Base-by-base conservation (phyloP, 1,140 invertebrate species). In the Bombus huntii region DNA sequence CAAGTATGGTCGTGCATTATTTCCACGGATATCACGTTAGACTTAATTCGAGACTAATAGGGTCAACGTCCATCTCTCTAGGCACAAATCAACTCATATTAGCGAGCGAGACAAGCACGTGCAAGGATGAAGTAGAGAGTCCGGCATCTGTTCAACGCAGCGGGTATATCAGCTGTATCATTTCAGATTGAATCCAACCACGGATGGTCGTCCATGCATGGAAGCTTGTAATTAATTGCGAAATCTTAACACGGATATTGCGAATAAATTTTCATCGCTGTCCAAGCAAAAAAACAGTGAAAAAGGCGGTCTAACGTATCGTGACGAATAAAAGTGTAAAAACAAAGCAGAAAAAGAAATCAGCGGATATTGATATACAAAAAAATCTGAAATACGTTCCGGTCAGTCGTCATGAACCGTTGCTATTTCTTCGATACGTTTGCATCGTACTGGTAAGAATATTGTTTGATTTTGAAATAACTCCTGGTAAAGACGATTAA, bases 141-240 rank as follows among this genome's bases (percentile, higher is more conserved):
- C 65, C 28, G 9, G 25, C 47, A 72, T 72, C 37, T 34, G 18
- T 44, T 31, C 47, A n/a, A 72, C 44, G 34, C 47, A 59, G 28
- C 78, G 12, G 66, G 31, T 42, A 73, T 34, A 74, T 44, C 70
- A 81, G 39, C 37, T 31, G 39, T 18, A 73, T 62, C 70, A 39
- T 81, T 81, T 73, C 34, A 62, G 59, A 81, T 81, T 81, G 70
- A 73, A 81, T 73, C 39, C 59, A 37, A 44, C 68, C 37, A 22
- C n/a, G 28, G 37, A 57, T 73, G 13, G 15, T 53, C 37, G 13
- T 81, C n/a, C 25, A 71, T 72, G 22, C 79, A 28, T 47, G 47
- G 22, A 59, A 18, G 0, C 3, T 44, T 62, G 80, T 73, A 73
- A 73, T 81, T 73, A 81, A 73, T 62, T 39, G 53, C 10, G 22